Conservation (phyloP, 2,797 vertebrate genomes). For the Simalia tracyae region DNA sequence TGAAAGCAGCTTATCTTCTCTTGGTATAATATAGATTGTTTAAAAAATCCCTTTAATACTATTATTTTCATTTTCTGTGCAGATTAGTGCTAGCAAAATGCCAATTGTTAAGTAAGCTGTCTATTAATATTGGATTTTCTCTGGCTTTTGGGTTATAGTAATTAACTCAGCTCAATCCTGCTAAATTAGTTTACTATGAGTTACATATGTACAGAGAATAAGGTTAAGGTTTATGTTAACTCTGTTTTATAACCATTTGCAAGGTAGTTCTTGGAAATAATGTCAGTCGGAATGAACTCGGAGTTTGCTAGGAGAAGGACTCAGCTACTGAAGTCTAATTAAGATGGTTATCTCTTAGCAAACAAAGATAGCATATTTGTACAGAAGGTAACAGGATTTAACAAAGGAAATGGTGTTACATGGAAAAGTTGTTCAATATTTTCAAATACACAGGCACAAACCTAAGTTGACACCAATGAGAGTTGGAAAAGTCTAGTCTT, state of each 20-base stretch:
- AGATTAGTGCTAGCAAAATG: constrained; percentile 34
- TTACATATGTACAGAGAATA: constrained; percentile 40
- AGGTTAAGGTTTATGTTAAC: constrained; percentile 50
- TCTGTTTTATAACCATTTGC: constrained; percentile 33
- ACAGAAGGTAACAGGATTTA: constrained; percentile 37
- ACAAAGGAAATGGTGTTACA: constrained; percentile 48
- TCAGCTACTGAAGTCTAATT: constrained; percentile 68
- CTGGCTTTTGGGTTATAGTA: constrained; percentile 49
- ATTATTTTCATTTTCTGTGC: constrained; percentile 12
- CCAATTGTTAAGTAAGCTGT: constrained; percentile 53
- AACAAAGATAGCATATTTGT: constrained; percentile 61
- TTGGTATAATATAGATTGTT: accelerated
- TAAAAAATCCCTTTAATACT: constrained; percentile 26
- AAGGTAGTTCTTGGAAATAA: background rate
- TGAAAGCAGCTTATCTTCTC: background rate
- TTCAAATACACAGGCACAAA: constrained; percentile 42
- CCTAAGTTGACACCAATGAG: background rate
- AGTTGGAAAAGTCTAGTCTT: background rate
- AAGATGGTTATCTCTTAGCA: constrained; percentile 69
- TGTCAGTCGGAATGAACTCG: background rate
- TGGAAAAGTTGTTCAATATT: constrained; percentile 40
- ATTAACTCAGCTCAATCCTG: constrained; percentile 53
- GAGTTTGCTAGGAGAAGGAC: constrained; percentile 38
- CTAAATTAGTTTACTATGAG: constrained; percentile 41
- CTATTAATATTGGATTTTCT: constrained; percentile 25